Base-by-base conservation (phyloP, 2,888 invertebrate species). In the Polyommatus icarus region DNA sequence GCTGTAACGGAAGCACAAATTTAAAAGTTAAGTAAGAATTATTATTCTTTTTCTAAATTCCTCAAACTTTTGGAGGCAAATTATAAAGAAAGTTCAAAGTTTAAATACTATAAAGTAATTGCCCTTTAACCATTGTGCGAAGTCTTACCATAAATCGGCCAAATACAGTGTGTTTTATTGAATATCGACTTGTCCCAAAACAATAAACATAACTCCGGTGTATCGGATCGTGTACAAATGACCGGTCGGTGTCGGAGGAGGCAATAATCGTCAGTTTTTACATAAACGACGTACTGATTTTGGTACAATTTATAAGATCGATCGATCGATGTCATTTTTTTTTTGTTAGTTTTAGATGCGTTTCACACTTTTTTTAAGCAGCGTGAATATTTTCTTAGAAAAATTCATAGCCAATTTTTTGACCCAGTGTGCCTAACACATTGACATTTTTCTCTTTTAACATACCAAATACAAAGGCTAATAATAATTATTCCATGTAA, bases 261-360 rank as follows among this genome's bases (percentile, higher is more conserved):
- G 89, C 87, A 89, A 92, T 92, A 90, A 93, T 91, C 91, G 90
- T 92, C 89, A 89, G 90, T 91, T 88, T 88, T 90, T 85, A 87
- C 88, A 84, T 89, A 90, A 91, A 91, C 88, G 89, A 88, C 86
- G 84, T 87, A 86, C 83, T 78, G 79, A 71, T n/a, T 78, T 0
- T 78, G 81, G 84, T 80, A 1, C 76, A 85, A 84, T 84, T 76
- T n/a, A 83, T 1, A 77, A 82, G 82, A 78, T 76, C 12, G 54
- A 54, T 5, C 54, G 54, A 18, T 54, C 54, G 18, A 18, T 18
- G 4, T 4, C 4, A 50, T 3, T 50, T 54, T 54, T 18, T 54
- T 54, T 46, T 46, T 46, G 10, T 8, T 40, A 0, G 40, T 3
- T 46, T 46, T 46, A 46, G 46, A 10, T 10, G 10, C 46, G 46